Conservation (phyloP, 2,797 vertebrate species). For the Oreortyx pictus region DNA sequence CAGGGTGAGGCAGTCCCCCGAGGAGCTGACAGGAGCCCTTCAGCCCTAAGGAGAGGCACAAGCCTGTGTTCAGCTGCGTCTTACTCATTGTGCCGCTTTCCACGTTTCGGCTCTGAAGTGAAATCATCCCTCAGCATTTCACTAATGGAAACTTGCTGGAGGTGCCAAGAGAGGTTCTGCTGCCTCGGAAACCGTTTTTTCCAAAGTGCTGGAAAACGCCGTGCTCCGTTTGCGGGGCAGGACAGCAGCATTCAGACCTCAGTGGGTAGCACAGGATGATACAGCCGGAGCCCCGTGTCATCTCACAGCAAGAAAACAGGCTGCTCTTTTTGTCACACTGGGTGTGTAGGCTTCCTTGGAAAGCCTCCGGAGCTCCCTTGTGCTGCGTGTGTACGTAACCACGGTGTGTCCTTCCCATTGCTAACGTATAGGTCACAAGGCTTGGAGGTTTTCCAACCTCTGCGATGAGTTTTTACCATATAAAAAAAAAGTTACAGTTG, state of each 20-base stretch:
- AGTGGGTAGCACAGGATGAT: slow-evolving; percentile 44
- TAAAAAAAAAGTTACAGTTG: background rate
- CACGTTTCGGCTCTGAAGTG: slow-evolving; percentile 72
- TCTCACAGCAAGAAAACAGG: slow-evolving; percentile 1
- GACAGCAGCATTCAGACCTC: slow-evolving; percentile 65
- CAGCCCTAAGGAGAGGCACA: background rate
- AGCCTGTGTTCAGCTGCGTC: background rate
- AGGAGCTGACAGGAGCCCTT: background rate
- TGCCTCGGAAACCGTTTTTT: slow-evolving; percentile 73
- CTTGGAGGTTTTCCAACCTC: slow-evolving; percentile 55
- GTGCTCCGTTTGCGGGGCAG: slow-evolving; percentile 42
- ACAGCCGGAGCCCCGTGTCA: background rate
- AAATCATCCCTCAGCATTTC: slow-evolving; percentile 75
- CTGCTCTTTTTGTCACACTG: background rate
- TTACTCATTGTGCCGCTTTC: slow-evolving; percentile 67
- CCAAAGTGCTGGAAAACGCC: slow-evolving; percentile 73
- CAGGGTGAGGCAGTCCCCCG: background rate
- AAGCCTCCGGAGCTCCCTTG: slow-evolving; percentile 28
- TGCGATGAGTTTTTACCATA: slow-evolving; percentile 45
- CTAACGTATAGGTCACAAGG: slow-evolving; percentile 54
- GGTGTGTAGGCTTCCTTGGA: slow-evolving; percentile 21
- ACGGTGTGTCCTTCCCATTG: slow-evolving; percentile 7
- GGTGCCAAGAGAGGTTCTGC: slow-evolving; percentile 75
- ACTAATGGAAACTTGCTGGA: slow-evolving; percentile 77
- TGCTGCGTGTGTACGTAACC: background rate